Evolutionary conservation across 2,888 invertebrate species (phyloP), one percentile per base, ranked within the genome.

Genomic region (Pterobdella sp.): DNA sequence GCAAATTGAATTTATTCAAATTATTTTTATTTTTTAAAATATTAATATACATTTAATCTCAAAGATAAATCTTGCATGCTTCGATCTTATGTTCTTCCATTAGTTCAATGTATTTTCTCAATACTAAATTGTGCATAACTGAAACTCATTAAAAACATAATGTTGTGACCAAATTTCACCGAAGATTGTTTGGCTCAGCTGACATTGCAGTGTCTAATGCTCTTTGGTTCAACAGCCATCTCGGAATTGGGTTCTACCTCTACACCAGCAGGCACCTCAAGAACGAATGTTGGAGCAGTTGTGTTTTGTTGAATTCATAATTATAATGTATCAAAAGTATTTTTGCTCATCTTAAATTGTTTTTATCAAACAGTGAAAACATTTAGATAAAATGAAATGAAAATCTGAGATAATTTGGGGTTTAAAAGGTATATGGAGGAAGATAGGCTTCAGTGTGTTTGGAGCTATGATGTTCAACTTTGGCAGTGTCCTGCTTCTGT

Each of bases 401-500:
- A n/a, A n/a, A n/a, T n/a, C n/a, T n/a, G n/a, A n/a, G n/a, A n/a
- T n/a, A n/a, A n/a, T n/a, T n/a, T n/a, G n/a, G n/a, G n/a, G n/a
- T n/a, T n/a, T n/a, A n/a, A n/a, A 7, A 71, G 71, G 52, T 63
- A 36, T 56, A 35, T 34, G 32, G 60, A 60, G 52, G 35, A 71
- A 71, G 89, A 86, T 91, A 31, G 78, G 83, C 72, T 85, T 82
- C 79, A 82, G 83, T 75, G 82, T 84, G 1, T 84, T 85, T 76
- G 82, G 84, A 22, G 77, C 82, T 0, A 78, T 91, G 14, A 86
- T 94, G 32, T 91, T 94, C 86, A 92, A 92, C 77, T 88, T 94
- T 81, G 94, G 94, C 22, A 93, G 93, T 0, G 90, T 94, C 67
- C 87, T 94, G 74, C 85, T 90, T 76, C 93, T 93, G 91, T 94